A percentile compares a stretch with the other conserved stretches of the same genome.
Evolutionary conservation across 2,797 vertebrate genomes (phyloP).

Genomic region (Emys orbicularis): DNA sequence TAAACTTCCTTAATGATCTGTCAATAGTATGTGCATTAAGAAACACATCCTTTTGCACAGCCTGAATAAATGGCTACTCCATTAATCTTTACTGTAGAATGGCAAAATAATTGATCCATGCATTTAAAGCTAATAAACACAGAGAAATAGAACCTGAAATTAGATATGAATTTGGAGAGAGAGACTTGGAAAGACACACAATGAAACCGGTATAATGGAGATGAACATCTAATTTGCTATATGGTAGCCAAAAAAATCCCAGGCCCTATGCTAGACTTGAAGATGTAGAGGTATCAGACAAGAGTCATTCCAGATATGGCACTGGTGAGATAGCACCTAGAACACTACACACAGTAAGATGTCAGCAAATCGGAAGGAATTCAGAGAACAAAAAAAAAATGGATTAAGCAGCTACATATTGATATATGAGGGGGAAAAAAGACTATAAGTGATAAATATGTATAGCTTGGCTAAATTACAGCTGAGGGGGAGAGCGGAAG

Average conservation of each 20-base stretch:
- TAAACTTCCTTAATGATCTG: neutral
- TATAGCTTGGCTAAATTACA: neutral
- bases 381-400: neutral
- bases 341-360: neutral
- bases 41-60: neutral
- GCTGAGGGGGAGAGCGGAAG: neutral
- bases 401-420: neutral
- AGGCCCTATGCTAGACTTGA: slow-evolving; percentile 12
- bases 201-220: neutral
- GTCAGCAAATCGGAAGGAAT: neutral
- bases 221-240: neutral
- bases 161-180: neutral
- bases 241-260: neutral
- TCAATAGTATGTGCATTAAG: neutral
- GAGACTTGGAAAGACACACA: neutral
- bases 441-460: neutral
- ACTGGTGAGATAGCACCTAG: neutral
- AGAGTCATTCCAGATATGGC: neutral
- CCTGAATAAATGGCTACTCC: neutral
- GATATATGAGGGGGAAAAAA: neutral
- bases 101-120: neutral
- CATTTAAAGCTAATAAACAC: neutral
- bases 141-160: neutral
- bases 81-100: neutral
- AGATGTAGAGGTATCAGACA: neutral